Evolutionary conservation across 2,888 invertebrate genomes (phyloP), one percentile per base, ranked within the genome.

Genomic region (Tetheella fluctuosa): DNA sequence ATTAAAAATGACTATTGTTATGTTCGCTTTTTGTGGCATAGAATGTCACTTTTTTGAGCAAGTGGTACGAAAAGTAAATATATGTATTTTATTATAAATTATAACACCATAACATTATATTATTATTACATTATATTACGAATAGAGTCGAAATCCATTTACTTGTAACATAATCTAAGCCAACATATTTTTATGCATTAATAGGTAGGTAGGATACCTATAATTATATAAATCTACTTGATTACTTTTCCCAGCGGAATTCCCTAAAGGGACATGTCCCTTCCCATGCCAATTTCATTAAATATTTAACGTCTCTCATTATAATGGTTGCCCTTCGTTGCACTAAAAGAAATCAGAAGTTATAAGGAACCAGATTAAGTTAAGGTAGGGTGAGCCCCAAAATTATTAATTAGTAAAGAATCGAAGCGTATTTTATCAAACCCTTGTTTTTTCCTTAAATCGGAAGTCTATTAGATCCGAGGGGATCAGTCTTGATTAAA

Each of bases 401-500:
- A 55, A 55, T 55, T 55, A 55, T 54, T 54, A 28, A 55, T 55
- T 55, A 34, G 55, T 23, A 55, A 23, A 34, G 55, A 23, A 34
- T 34, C 30, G n/a, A 30, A 55, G 34, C n/a, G 55, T 30, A 23
- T 30, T 30, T 20, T 30, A 17, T 54, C 17, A 30, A 54, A 30
- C 37, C 28, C 13, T 23, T 23, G 13, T 34, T 55, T 55, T 54
- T 23, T 34, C 55, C 53, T 23, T 55, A 34, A 23, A 55, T 34
- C 55, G 37, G 23, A 34, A 37, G 34, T 34, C 13, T 34, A 34
- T 34, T 34, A 34, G 13, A 34, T 34, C 13, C 13, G 34, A 34
- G 34, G 13, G 34, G 34, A 34, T 34, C 34, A 13, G 34, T 13
- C 34, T 34, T 34, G 13, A 34, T 34, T 13, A 20, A 54, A 34